These are phyloP conservation scores for Phortica okadai DNA, from an alignment of 2,888 invertebrate species.

Conservation along the genomic window DNA sequence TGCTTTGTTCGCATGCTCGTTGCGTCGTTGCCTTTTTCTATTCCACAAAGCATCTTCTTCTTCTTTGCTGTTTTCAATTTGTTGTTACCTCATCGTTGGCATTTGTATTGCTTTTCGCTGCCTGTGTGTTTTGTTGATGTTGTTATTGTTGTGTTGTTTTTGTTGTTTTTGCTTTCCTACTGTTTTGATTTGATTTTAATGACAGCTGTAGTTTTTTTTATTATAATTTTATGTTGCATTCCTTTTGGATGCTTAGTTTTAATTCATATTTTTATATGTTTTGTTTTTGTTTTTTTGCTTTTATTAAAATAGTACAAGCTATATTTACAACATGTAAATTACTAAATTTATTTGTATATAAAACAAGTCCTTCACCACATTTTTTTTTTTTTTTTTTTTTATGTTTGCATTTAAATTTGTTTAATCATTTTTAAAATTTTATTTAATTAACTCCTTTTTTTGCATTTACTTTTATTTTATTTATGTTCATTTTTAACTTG, in stretches of 20 bases:
- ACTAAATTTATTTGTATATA: slow-evolving; percentile 45
- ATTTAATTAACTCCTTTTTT: slow-evolving; percentile 28
- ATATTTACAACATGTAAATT: slow-evolving; percentile 68
- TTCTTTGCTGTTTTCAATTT: too few species aligned
- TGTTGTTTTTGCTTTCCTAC: not conserved
- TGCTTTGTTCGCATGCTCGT: too few species aligned
- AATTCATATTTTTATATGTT: slow-evolving; percentile 18
- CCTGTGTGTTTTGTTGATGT: not conserved
- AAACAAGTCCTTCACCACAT: slow-evolving; percentile 28
- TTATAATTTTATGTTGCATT: not conserved
- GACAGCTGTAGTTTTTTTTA: not conserved
- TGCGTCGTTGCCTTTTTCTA: too few species aligned
- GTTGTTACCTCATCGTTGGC: too few species aligned
- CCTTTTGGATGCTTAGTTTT: slow-evolving; percentile 22
- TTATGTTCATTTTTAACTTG: slow-evolving; percentile 31
- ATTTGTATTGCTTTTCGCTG: too few species aligned
- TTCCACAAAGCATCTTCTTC: too few species aligned
- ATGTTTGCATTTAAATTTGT: slow-evolving; percentile 22
- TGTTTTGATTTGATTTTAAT: not conserved
- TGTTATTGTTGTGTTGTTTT: not conserved
- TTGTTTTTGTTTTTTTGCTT: slow-evolving; percentile 36
- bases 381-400: slow-evolving; percentile 23
- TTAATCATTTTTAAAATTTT: slow-evolving; percentile 13
- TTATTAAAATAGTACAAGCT: slow-evolving; percentile 48
- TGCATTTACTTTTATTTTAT: slow-evolving; percentile 25